Conservation (phyloP, 1,140 invertebrate species). For the Venustaconcha ellipsiformis region DNA sequence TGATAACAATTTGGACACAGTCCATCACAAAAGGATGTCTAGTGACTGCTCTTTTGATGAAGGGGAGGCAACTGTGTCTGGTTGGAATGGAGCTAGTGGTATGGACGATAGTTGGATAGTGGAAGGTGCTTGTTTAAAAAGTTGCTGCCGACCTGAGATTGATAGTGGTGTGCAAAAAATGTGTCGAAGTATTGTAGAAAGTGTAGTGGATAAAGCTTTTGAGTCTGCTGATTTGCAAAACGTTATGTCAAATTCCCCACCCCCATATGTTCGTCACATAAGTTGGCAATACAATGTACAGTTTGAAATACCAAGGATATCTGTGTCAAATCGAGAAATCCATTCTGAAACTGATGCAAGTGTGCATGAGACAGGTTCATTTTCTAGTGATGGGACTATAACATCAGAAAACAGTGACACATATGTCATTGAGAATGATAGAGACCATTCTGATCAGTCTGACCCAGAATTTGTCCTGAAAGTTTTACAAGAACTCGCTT, state of each 20-base stretch:
- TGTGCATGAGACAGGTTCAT: slow-evolving; percentile 12
- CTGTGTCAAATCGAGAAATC: slow-evolving; percentile 12
- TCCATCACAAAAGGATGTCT: neutral
- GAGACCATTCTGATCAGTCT: too few species aligned
- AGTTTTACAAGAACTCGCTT: too few species aligned
- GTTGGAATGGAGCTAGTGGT: too few species aligned
- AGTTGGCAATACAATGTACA: slow-evolving; percentile 50
- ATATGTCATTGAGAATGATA: too few species aligned
- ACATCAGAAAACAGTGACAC: slow-evolving; percentile 4
- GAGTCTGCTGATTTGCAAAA: neutral
- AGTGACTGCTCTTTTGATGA: neutral
- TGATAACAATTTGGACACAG: neutral
- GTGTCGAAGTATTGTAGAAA: slow-evolving; percentile 31
- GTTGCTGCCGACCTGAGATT: slow-evolving; percentile 4
- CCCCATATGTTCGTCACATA: slow-evolving; percentile 12
- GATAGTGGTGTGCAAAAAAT: slow-evolving; percentile 11
- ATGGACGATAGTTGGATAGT: neutral
- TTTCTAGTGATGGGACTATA: slow-evolving; percentile 31
- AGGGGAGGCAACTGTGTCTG: neutral
- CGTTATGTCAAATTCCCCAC: too few species aligned
- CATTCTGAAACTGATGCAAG: neutral
- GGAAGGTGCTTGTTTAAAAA: slow-evolving; percentile 13
- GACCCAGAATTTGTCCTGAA: too few species aligned
- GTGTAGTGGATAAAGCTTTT: slow-evolving; percentile 21
- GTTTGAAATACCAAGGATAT: slow-evolving; percentile 43